A percentile compares a stretch with the other conserved stretches of the same genome.
phyloP scores from a whole-genome alignment of 23 tunicate genomes.

The Botrylloides violaceus region DNA sequence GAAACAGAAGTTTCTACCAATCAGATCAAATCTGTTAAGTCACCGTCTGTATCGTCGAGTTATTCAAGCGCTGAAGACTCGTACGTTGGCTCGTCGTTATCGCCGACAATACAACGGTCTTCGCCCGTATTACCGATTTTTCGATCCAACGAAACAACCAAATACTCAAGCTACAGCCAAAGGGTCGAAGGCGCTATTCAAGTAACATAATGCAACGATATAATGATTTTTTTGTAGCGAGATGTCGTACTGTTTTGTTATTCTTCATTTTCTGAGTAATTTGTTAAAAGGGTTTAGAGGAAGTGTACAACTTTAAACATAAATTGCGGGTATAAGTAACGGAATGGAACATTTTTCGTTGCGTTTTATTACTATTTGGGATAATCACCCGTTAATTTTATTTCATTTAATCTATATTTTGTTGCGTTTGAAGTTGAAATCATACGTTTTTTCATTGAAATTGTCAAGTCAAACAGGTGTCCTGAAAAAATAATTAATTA shows the following conservation, averaged over 20 bases:
- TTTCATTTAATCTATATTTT: no score
- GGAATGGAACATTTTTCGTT: not conserved
- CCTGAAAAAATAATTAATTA: no score
- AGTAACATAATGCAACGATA: not conserved
- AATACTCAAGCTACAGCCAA: not conserved
- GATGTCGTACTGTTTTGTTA: no score
- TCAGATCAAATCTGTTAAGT: not conserved
- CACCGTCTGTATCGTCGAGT: not conserved
- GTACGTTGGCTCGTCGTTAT: not conserved
- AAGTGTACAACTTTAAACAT: not conserved
- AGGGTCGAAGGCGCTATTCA: not conserved
- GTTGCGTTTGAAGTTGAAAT: no score
- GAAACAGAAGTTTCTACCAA: not conserved
- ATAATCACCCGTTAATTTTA: no score
- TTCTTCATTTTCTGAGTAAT: not conserved
- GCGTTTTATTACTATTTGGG: no score
- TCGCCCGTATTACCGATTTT: not conserved
- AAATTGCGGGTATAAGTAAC: not conserved
- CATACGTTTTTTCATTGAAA: no score
- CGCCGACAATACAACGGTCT: not conserved
- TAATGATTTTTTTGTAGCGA: no score
- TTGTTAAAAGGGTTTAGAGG: not conserved
- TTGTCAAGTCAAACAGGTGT: no score
- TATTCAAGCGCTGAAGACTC: slow-evolving; percentile 3
- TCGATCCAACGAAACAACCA: not conserved